Percentiles rank a stretch among this genome's conserved stretches.
phyloP scores from a whole-genome alignment of 2,797 vertebrate genomes.

The Enteromius paludinosus region DNA sequence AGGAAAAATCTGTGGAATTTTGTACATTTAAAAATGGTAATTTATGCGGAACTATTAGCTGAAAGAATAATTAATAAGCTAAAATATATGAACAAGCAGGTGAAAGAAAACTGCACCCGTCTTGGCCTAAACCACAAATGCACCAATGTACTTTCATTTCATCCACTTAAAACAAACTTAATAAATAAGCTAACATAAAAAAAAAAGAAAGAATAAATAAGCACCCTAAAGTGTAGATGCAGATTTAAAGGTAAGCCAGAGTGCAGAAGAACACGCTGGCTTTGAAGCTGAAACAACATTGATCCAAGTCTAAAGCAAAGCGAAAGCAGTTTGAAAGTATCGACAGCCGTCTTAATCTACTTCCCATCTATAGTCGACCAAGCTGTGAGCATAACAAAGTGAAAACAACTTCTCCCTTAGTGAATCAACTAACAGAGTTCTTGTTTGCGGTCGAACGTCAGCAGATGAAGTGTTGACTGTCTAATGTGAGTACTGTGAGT shows the following conservation, averaged over 20 bases:
- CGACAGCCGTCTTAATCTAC: constrained; percentile 31
- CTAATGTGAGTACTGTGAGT: constrained; percentile 45
- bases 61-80: background rate
- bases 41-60: background rate
- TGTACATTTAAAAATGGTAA: background rate
- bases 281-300: constrained; percentile 49
- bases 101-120: background rate
- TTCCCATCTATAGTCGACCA: constrained; percentile 42
- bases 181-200: background rate
- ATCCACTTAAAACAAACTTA: background rate
- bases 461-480: constrained; percentile 37
- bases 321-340: constrained; percentile 32
- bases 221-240: background rate
- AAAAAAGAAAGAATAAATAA: constrained; percentile 28
- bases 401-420: background rate
- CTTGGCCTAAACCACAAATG: background rate
- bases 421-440: constrained; percentile 14
- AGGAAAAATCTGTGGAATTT: background rate
- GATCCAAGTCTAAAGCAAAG: constrained; percentile 41
- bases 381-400: constrained; percentile 35
- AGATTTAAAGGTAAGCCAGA: constrained; percentile 32
- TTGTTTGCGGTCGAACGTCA: constrained; percentile 27
- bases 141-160: background rate
- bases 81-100: background rate
- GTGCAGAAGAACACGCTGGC: constrained; percentile 20